These are phyloP conservation scores for Eustalomyia histrio DNA, from an alignment of 2,888 invertebrate species.

Conservation along the genomic window DNA sequence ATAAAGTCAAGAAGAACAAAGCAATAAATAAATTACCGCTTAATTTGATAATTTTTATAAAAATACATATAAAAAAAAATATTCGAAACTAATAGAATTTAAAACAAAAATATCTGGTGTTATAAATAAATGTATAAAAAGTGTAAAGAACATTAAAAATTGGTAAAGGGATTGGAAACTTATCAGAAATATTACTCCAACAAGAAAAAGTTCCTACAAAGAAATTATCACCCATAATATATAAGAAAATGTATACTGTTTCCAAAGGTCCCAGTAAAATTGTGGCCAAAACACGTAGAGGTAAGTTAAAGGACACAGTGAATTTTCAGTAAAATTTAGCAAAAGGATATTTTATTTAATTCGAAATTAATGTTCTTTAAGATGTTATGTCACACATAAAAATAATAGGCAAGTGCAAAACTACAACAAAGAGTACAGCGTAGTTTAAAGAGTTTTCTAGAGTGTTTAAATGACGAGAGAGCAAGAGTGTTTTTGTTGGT, in stretches of 20 bases:
- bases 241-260: conserved; percentile 88
- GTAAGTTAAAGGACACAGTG: conserved; percentile 79
- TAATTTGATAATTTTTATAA: conserved; percentile 21
- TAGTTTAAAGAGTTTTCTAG: neutral
- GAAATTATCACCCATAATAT: conserved; percentile 1
- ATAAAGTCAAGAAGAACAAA: conserved; percentile 27
- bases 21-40: conserved; percentile 8
- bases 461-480: neutral
- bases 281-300: conserved; percentile 91
- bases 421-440: conserved; percentile 20
- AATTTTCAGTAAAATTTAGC: too few species aligned
- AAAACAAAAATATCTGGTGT: neutral
- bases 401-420: conserved; percentile 19
- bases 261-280: conserved; percentile 93
- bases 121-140: neutral
- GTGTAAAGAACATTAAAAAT: neutral
- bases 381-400: conserved; percentile 75
- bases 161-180: neutral
- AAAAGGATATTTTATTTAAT: conserved; percentile 38
- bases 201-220: conserved; percentile 54
- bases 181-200: neutral
- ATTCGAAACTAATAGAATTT: conserved; percentile 7
- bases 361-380: conserved; percentile 55
- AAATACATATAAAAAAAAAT: conserved; percentile 1
- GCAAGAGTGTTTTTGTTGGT: neutral